phyloP scores from a whole-genome alignment of 2,113 vertebrate genomes.

The Nettapus auritus region DNA sequence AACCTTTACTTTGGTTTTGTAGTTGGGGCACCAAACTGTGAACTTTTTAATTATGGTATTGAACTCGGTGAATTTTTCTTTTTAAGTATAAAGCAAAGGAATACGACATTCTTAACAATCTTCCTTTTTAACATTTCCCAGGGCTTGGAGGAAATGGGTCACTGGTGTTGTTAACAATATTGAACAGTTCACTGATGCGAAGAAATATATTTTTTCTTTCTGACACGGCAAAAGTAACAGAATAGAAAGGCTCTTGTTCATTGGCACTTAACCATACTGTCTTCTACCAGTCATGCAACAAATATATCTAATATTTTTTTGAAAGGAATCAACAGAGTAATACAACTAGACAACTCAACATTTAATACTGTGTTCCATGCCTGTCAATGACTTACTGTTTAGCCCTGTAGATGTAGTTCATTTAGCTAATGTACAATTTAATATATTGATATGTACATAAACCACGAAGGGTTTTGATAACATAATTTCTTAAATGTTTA shows the following conservation, averaged over 20 bases:
- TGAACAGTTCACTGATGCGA: background rate
- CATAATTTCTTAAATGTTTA: slow-evolving; percentile 34
- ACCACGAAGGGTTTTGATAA: background rate
- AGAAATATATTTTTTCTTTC: slow-evolving; percentile 28
- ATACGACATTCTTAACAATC: background rate
- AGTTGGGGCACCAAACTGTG: background rate
- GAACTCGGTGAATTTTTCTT: background rate
- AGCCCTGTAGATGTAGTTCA: background rate
- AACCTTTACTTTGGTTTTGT: background rate
- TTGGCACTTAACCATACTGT: slow-evolving; percentile 22
- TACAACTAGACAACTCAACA: background rate
- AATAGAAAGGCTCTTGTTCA: slow-evolving; percentile 38
- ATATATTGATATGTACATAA: background rate
- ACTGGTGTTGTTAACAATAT: slow-evolving; percentile 23
- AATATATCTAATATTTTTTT: background rate
- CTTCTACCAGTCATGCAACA: slow-evolving; percentile 48
- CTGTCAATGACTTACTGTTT: background rate
- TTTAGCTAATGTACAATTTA: background rate
- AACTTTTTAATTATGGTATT: background rate
- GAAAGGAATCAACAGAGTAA: background rate
- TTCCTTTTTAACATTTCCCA: background rate
- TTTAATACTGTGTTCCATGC: background rate
- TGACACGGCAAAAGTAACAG: background rate
- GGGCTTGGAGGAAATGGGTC: slow-evolving; percentile 17
- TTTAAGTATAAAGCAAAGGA: background rate